Evolutionary conservation across 2,888 invertebrate species (phyloP), one percentile per base, ranked within the genome.

Genomic region (Bruchidius siliquastri): DNA sequence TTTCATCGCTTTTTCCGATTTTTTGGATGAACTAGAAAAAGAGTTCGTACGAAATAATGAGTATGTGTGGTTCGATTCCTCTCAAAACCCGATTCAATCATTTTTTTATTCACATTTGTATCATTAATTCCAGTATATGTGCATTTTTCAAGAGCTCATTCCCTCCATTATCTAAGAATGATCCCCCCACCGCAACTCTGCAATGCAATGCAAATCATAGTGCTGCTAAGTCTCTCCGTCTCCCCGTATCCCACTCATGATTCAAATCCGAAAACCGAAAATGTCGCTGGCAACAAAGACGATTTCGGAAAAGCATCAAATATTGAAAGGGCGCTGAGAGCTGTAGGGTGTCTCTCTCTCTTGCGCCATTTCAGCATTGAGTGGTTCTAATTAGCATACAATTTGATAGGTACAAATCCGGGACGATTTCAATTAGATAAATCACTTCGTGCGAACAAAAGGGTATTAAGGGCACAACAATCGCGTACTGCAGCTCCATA

Each of bases 401-500:
- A 71, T 71, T 71, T 66, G 21, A 18, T 6, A 71, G 71, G 71
- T 71, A 71, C 66, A 71, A 71, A 71, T 71, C 71, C 71, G 49
- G 71, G 49, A 30, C 71, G 49, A 49, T 71, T 71, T 71, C 71
- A 71, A 71, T 71, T 71, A 71, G 71, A 71, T 21, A 22, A 71
- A 71, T 71, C 71, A 49, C 66, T 71, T 30, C 22, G 21, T 66
- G 49, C 21, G 20, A 71, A 71, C n/a, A 21, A 49, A 49, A 49
- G 49, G 49, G 49, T 49, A 49, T 49, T 49, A 49, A 13, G 6
- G 49, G 49, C 49, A 3, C 49, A 49, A 18, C 49, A 13, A 49
- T 49, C 49, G 26, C 2, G 2, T 8, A 4, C 3, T 8, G 8
- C 26, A 4, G 26, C 8, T 26, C 26, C 2, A 26, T 8, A 8